Evolutionary conservation across 2,888 invertebrate genomes (phyloP).

Genomic region (Thyatira batis): DNA sequence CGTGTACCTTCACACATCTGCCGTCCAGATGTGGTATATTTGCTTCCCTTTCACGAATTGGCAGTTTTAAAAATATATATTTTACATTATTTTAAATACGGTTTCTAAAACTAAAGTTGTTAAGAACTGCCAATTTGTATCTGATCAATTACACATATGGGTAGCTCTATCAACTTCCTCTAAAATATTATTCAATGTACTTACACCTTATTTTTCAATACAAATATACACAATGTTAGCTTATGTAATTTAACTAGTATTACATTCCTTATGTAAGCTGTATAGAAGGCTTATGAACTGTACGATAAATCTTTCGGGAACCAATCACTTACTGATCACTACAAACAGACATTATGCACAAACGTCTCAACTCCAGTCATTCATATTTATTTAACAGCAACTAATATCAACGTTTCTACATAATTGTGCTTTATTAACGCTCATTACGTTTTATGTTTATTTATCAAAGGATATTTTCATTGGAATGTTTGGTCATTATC

Average conservation of each 20-base stretch:
- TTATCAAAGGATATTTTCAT: background rate
- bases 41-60: slow-evolving; percentile 74
- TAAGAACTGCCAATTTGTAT: slow-evolving; percentile 73
- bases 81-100: slow-evolving; percentile 18
- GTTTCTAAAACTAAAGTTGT: slow-evolving; percentile 23
- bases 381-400: background rate
- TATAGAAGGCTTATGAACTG: background rate
- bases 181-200: slow-evolving; percentile 30
- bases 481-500: background rate
- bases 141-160: slow-evolving; percentile 46
- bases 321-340: background rate
- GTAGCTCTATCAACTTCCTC: slow-evolving; percentile 62
- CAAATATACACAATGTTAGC: slow-evolving; percentile 1
- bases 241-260: slow-evolving; percentile 2
- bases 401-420: background rate
- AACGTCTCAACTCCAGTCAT: background rate
- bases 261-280: background rate
- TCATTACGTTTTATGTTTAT: background rate
- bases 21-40: slow-evolving; percentile 77
- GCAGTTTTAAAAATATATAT: slow-evolving; percentile 59
- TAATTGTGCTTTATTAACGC: background rate
- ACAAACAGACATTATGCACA: background rate
- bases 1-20: slow-evolving; percentile 79
- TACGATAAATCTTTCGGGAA: background rate
- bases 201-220: background rate